These are phyloP conservation scores for Phania funesta DNA, from an alignment of 2,888 invertebrate species.

Conservation along the genomic window DNA sequence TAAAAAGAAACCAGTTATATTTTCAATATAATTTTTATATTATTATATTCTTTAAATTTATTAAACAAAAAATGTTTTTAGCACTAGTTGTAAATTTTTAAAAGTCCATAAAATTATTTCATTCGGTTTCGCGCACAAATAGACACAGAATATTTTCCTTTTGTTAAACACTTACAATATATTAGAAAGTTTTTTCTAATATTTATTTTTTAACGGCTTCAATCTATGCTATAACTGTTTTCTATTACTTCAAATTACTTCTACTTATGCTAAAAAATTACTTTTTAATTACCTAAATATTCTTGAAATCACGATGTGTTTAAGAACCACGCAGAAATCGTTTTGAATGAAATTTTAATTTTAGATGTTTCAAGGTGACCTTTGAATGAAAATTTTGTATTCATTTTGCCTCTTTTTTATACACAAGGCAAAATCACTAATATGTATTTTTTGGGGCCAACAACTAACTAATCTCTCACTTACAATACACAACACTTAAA, in stretches of 20 bases:
- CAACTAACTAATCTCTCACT: slow-evolving; percentile 30
- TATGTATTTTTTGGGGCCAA: slow-evolving; percentile 35
- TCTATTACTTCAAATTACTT: neutral
- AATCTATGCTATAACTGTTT: neutral
- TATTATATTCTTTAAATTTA: neutral
- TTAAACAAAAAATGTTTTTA: neutral
- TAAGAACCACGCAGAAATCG: slow-evolving; percentile 59
- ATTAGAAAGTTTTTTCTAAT: neutral
- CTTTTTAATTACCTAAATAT: slow-evolving; percentile 57
- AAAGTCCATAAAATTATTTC: neutral
- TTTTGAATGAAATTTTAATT: slow-evolving; percentile 59
- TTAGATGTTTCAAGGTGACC: slow-evolving; percentile 68
- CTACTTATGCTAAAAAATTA: neutral
- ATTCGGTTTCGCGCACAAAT: neutral
- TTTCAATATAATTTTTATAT: slow-evolving; percentile 34
- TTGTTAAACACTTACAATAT: neutral
- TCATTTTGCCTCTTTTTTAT: slow-evolving; percentile 49
- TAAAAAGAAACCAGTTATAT: slow-evolving; percentile 62
- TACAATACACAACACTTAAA: slow-evolving; percentile 30
- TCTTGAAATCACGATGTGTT: slow-evolving; percentile 55
- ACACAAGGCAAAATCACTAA: slow-evolving; percentile 37
- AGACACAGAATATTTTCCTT: slow-evolving; percentile 11
- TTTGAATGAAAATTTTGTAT: slow-evolving; percentile 57
- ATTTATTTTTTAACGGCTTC: neutral
- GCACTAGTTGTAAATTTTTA: neutral